Conservation (phyloP, 2,797 vertebrate genomes). For the Protosalanx chinensis region DNA sequence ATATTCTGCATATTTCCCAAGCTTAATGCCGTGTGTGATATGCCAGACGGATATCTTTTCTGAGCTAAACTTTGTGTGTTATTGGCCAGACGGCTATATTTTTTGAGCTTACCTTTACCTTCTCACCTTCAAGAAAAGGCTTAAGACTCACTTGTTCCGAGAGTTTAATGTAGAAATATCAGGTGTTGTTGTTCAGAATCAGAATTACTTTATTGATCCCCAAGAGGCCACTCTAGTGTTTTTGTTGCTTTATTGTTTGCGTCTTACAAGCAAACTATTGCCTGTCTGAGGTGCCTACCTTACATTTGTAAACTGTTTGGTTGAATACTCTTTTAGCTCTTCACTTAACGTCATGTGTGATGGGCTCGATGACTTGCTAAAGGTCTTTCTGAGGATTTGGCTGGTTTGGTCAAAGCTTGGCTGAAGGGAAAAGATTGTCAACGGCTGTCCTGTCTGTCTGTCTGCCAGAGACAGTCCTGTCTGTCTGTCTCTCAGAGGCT, state of each 20-base stretch:
- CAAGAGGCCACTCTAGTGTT: too few species aligned
- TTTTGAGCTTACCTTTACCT: conserved; percentile 36
- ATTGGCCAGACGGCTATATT: conserved; percentile 37
- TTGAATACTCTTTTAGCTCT: too few species aligned
- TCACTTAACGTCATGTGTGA: conserved; percentile 22
- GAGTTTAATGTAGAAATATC: too few species aligned
- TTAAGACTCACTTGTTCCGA: too few species aligned
- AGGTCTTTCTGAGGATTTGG: conserved; percentile 17
- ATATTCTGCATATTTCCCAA: conserved; percentile 54
- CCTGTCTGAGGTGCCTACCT: too few species aligned
- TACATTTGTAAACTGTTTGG: too few species aligned
- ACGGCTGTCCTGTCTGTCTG: neutral
- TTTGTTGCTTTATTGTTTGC: too few species aligned
- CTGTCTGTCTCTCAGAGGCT: too few species aligned
- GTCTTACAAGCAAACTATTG: too few species aligned
- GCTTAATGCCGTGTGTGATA: conserved; percentile 43
- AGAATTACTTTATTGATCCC: too few species aligned
- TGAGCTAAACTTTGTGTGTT: conserved; percentile 41
- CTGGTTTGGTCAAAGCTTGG: neutral
- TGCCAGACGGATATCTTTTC: conserved; percentile 45
- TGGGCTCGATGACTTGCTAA: conserved; percentile 32
- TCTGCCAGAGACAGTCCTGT: neutral
- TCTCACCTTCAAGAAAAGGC: too few species aligned
- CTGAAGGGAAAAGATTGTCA: neutral
- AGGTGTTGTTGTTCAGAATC: too few species aligned